Evolutionary conservation across 2,888 invertebrate genomes (phyloP).

Genomic region (Rhingia campestris): DNA sequence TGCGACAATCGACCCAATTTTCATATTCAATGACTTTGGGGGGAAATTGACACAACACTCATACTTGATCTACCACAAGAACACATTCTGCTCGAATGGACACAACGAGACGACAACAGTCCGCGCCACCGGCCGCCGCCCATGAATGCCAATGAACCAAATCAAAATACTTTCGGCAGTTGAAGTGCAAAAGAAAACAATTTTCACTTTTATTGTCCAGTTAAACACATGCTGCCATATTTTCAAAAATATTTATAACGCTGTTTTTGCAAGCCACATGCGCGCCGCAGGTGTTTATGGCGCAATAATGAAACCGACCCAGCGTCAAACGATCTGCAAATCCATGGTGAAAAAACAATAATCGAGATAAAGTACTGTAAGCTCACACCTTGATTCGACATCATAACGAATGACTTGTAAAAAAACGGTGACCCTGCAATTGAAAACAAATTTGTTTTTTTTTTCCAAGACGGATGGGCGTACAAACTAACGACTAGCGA

Average conservation of each 20-base stretch:
- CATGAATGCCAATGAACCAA: slow-evolving; percentile 56
- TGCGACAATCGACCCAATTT: slow-evolving; percentile 49
- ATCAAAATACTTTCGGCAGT: neutral
- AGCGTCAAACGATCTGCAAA: slow-evolving; percentile 1
- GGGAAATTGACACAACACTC: slow-evolving; percentile 12
- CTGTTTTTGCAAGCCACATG: slow-evolving; percentile 2
- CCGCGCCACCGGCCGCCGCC: neutral
- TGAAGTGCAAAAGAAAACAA: neutral
- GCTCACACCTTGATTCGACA: slow-evolving; percentile 13
- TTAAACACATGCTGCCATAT: slow-evolving; percentile 1
- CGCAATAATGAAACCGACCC: slow-evolving; percentile 25
- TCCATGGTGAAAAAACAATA: neutral
- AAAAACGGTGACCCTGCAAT: slow-evolving; percentile 12
- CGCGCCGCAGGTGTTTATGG: slow-evolving; percentile 14
- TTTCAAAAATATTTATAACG: neutral
- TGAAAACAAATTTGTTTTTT: neutral
- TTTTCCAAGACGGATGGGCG: neutral
- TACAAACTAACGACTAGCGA: neutral
- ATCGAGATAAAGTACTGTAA: slow-evolving; percentile 23
- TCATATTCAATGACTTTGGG: slow-evolving; percentile 19
- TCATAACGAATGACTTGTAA: slow-evolving; percentile 17
- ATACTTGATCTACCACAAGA: slow-evolving; percentile 56
- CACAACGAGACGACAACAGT: neutral
- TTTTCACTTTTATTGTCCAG: slow-evolving; percentile 45
- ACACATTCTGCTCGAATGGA: slow-evolving; percentile 29